Base-by-base conservation (phyloP, 35 echinoderm and acorn worm genomes). In the Holothuria glaberrima region DNA sequence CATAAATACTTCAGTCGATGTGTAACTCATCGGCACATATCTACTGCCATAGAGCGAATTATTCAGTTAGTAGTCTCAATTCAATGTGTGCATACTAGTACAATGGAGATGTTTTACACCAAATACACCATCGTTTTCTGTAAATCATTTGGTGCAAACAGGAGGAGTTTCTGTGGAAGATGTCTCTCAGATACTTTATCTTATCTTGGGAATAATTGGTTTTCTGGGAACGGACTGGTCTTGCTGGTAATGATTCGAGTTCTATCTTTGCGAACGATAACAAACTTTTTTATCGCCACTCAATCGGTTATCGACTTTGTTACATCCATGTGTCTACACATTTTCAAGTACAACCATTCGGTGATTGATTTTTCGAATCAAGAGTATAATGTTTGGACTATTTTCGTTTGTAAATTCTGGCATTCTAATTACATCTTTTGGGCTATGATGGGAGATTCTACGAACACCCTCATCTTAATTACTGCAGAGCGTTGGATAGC, bases 231-330 rank as follows among this genome's bases (percentile, higher is more conserved):
- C 3, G 58, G 82, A 20, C 33, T 86, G 52, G 5, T 86, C n/a
- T 30, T 86, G 16, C 31, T 86, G 9, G 31, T 86, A n/a, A 86
- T 86, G 30, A 35, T 67, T 32, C 22, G 82, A 61, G 60, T 86
- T 36, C 60, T 22, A 30, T 86, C 59, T 28, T 35, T 86, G 32
- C 56, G 30, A 34, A 32, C 56, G 27, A 66, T 66, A 9, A 86
- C 82, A 20, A 86, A 86, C 30, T 21, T 63, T 0, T 86, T 86
- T 16, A 86, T 86, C n/a, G 38, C 57, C 57, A 86, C 33, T 36
- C 82, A 86, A 36, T 86, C 82, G 27, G 22, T 67, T 30, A 66
- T 86, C 26, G 82, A 86, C 60, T 86, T 86, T 9, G 30, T 60
- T 18, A 16, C 57, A 41, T 60, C 82, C 16, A 41, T 63, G 5